Evolutionary conservation across 2,888 invertebrate genomes (phyloP), one percentile per base, ranked within the genome.

Genomic region (Aquatica leii): DNA sequence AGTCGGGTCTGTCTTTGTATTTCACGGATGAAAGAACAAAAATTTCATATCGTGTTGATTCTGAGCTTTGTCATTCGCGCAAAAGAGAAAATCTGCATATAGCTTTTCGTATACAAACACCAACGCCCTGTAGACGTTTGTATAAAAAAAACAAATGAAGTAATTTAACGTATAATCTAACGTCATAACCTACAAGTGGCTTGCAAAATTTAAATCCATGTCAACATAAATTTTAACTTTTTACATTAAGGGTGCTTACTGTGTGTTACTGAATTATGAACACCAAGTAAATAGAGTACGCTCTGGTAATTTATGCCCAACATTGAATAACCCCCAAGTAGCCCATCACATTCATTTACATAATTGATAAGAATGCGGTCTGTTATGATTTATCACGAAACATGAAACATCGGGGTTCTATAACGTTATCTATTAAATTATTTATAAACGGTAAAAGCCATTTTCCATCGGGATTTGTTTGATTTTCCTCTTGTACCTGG

Each of bases 11-110:
- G 72, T 73, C 74, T 76, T n/a, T 76, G 76, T 72, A 74, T 76
- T 76, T 76, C 73, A 75, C 76, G 76, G 73, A 65, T 75, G 75
- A 72, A 66, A 69, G 77, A 72, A 71, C 78, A 77, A 78, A 78
- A 78, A 78, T 78, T 78, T 78, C 78, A 78, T 78, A 78, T 77
- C 76, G 76, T 76, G 78, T 76, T 72, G 74, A 74, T 73, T 73
- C 71, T 24, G 46, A 35, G 66, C 74, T 73, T 75, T 74, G 71
- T 73, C 73, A 72, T 72, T 69, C 37, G 66, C 49, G 65, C 62
- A 69, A 52, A 68, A 65, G 68, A 51, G 70, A 71, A 70, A 14
- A 11, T 12, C 12, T 15, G 3, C 41, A 41, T 14, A 24, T 24
- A n/a, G 24, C 24, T 24, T 15, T 41, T 15, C 15, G n/a, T 5